These are phyloP conservation scores for Apotomis betuletana DNA, from an alignment of 2,888 invertebrate species.

Conservation along the genomic window DNA sequence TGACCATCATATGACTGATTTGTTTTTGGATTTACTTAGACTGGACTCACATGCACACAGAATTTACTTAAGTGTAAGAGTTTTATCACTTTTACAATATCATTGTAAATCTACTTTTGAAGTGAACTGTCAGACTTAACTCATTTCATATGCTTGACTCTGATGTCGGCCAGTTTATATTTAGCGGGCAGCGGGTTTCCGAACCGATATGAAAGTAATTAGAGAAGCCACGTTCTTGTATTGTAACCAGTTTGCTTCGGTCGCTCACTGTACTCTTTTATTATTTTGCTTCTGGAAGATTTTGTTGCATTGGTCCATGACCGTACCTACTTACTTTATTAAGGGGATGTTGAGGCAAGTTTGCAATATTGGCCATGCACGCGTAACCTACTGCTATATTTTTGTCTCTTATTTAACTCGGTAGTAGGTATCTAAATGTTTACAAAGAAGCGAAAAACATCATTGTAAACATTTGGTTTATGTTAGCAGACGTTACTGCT, in stretches of 20 bases:
- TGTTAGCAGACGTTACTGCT: no score
- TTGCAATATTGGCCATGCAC: neutral
- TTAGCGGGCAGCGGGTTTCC: slow-evolving; percentile 48
- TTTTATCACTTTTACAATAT: no score
- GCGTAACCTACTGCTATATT: no score
- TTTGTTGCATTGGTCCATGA: slow-evolving; percentile 12
- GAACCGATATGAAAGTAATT: slow-evolving; percentile 72
- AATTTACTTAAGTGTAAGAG: no score
- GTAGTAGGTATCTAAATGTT: no score
- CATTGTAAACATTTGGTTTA: no score
- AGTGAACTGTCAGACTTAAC: slow-evolving; percentile 26
- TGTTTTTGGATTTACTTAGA: no score
- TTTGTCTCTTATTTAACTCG: no score
- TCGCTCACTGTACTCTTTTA: slow-evolving; percentile 36
- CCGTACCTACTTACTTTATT: neutral
- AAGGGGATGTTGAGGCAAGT: neutral
- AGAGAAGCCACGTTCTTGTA: slow-evolving; percentile 66
- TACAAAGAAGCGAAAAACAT: no score
- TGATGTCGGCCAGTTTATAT: slow-evolving; percentile 43
- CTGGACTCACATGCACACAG: no score
- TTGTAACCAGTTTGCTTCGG: slow-evolving; percentile 58
- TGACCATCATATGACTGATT: neutral
- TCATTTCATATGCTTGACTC: slow-evolving; percentile 14
- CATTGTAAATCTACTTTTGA: neutral
- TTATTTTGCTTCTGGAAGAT: slow-evolving; percentile 44